Percentiles rank a stretch among this genome's conserved stretches.
Evolutionary conservation across 2,888 invertebrate genomes (phyloP).

Genomic region (Maniola hyperantus): DNA sequence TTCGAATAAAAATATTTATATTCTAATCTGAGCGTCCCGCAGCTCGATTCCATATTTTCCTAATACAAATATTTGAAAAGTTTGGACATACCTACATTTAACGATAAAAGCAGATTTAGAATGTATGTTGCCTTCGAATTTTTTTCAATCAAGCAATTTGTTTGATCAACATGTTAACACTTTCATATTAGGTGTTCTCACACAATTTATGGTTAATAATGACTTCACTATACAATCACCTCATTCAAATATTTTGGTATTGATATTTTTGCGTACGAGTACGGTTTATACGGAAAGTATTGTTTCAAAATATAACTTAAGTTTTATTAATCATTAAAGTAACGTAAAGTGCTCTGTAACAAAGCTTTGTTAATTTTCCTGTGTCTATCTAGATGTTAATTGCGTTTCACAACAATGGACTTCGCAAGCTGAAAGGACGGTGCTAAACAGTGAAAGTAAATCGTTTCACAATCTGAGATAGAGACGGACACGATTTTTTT

Average conservation of each 20-base stretch:
- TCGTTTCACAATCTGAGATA: background rate
- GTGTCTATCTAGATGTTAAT: constrained; percentile 5
- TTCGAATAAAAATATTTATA: too few species aligned
- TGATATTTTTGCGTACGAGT: background rate
- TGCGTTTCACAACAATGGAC: constrained; percentile 7
- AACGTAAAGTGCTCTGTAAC: background rate
- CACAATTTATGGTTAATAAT: constrained; percentile 4
- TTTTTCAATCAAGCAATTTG: background rate
- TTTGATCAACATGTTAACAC: constrained; percentile 17
- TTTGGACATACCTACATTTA: too few species aligned
- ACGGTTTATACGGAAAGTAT: background rate
- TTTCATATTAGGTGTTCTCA: background rate
- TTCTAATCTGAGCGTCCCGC: too few species aligned
- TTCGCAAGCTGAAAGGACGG: background rate
- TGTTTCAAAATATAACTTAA: background rate
- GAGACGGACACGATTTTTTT: background rate
- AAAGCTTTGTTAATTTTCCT: constrained; percentile 7
- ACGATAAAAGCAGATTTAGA: too few species aligned
- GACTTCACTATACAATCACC: background rate
- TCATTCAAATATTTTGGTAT: too few species aligned
- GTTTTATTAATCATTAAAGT: background rate
- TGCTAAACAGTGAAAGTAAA: constrained; percentile 21
- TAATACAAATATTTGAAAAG: too few species aligned
- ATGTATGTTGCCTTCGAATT: background rate
- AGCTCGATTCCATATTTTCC: too few species aligned